Percentiles rank a stretch among this genome's conserved stretches.
Conservation (phyloP, 30 jellyfish, hydroid and myxozoan genomes). For the Aurelia sp. region DNA sequence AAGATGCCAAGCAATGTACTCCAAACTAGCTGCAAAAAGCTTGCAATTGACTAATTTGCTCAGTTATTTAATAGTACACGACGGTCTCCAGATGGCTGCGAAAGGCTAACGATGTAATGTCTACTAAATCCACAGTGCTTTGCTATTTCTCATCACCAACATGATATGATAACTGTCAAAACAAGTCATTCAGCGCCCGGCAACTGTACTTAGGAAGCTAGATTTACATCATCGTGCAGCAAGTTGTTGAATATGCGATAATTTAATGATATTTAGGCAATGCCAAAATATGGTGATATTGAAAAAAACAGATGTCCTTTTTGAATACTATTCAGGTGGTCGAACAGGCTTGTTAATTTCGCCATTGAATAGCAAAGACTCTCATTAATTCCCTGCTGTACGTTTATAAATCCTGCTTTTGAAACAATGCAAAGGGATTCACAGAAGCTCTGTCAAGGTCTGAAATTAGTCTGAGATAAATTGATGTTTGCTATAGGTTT, state of each 20-base stretch:
- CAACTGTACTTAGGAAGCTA: background rate
- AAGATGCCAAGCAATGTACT: no score
- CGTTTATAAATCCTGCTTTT: background rate
- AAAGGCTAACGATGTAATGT: background rate
- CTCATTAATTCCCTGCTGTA: slow-evolving; percentile 6
- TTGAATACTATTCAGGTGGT: slow-evolving; percentile 21
- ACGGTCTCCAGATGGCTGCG: slow-evolving; percentile 3
- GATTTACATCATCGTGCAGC: background rate
- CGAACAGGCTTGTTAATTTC: background rate
- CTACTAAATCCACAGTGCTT: no score
- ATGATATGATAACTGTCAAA: no score
- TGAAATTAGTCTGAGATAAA: background rate
- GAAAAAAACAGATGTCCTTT: slow-evolving; percentile 10
- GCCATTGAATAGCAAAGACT: background rate
- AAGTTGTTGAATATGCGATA: background rate
- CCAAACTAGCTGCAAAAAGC: no score
- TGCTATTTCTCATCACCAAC: no score
- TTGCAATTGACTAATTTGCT: no score
- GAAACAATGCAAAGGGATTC: background rate
- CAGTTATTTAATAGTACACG: background rate
- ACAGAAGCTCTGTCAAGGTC: background rate
- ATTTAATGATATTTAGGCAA: slow-evolving; percentile 14
- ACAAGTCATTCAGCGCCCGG: no score
- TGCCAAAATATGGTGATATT: background rate
- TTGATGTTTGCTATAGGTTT: background rate